phyloP scores from a whole-genome alignment of 2,888 invertebrate genomes.

The Arge pagana region DNA sequence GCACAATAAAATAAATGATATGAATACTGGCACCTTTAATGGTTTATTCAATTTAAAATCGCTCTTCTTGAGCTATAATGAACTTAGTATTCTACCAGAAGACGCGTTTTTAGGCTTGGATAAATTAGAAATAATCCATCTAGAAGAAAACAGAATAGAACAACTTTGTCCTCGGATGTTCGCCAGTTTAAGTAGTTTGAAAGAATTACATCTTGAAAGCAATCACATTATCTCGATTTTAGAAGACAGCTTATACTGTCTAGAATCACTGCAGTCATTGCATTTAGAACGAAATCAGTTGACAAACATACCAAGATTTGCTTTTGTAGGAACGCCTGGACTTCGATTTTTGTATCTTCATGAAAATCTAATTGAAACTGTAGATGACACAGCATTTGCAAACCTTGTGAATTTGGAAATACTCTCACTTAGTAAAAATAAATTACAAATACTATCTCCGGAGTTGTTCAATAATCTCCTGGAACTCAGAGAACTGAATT shows the following conservation, averaged over 20 bases:
- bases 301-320: not conserved
- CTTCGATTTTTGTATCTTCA: not conserved
- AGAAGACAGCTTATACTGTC: not conserved
- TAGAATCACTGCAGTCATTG: not conserved
- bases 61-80: not conserved
- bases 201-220: slow-evolving; percentile 1
- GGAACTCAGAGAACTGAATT: not conserved
- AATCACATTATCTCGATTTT: slow-evolving; percentile 6
- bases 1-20: not conserved
- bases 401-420: not conserved
- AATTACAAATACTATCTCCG: not conserved
- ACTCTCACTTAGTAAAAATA: not conserved
- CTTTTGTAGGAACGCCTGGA: not conserved
- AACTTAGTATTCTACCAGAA: not conserved
- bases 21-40: not conserved
- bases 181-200: not conserved
- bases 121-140: not conserved
- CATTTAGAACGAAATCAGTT: not conserved
- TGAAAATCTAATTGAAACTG: not conserved
- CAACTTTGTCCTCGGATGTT: not conserved
- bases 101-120: slow-evolving; percentile 1
- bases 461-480: not conserved
- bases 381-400: not conserved
- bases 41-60: slow-evolving; percentile 1
- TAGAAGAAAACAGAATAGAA: slow-evolving; percentile 3